Conservation (phyloP, 2,113 vertebrate genomes). For the Menidia beryllina region DNA sequence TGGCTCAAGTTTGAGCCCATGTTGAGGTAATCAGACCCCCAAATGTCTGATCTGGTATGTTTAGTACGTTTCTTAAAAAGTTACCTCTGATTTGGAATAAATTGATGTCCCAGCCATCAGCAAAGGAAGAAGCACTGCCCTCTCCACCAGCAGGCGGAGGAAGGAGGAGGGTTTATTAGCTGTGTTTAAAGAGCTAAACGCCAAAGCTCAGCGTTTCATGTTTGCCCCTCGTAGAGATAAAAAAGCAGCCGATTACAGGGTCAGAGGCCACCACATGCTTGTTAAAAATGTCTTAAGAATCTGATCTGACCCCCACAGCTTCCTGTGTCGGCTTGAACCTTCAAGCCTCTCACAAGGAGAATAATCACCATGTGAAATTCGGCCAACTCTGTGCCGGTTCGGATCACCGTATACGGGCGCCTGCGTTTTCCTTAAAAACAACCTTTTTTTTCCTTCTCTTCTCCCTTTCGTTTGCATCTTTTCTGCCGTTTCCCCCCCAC, state of each 20-base stretch:
- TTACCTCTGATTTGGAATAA: no score
- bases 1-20: no score
- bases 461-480: no score
- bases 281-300: conserved; percentile 47
- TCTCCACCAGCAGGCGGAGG: not conserved
- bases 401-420: not conserved
- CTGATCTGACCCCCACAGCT: not conserved
- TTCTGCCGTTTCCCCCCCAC: conserved; percentile 37
- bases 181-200: conserved; percentile 28
- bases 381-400: not conserved
- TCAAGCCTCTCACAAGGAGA: not conserved
- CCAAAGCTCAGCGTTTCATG: conserved; percentile 22
- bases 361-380: conserved; percentile 7
- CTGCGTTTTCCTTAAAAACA: conserved; percentile 43
- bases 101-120: not conserved
- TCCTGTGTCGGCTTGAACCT: conserved; percentile 2
- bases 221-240: conserved; percentile 52
- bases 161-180: conserved; percentile 39
- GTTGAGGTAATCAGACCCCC: no score
- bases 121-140: not conserved
- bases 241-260: conserved; percentile 62
- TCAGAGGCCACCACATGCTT: conserved; percentile 56
- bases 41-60: no score
- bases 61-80: no score
- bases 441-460: conserved; percentile 53